Conservation (phyloP, 1,140 invertebrate species). For the Papilio polyxenes region DNA sequence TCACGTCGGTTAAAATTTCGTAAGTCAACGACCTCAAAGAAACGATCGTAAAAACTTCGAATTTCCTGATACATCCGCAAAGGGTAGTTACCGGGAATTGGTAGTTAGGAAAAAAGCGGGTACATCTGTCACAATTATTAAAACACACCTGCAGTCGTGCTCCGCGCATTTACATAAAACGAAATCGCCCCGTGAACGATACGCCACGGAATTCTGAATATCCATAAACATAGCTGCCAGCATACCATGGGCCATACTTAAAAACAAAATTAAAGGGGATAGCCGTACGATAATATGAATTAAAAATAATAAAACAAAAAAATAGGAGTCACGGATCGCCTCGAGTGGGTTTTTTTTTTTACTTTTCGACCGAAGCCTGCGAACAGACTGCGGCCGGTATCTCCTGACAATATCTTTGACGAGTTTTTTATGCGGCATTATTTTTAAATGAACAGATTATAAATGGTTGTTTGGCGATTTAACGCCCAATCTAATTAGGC, state of each 20-base stretch:
- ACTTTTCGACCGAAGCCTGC: slow-evolving; percentile 68
- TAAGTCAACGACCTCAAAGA: slow-evolving; percentile 31
- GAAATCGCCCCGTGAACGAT: slow-evolving; percentile 69
- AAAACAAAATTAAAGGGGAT: slow-evolving; percentile 81
- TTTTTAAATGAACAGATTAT: slow-evolving; percentile 80
- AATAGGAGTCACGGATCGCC: slow-evolving; percentile 79
- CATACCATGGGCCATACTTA: slow-evolving; percentile 78
- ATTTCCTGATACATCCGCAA: slow-evolving; percentile 37
- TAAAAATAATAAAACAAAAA: slow-evolving; percentile 81
- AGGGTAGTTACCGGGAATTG: slow-evolving; percentile 43
- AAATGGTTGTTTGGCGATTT: slow-evolving; percentile 80
- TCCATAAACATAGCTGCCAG: slow-evolving; percentile 78
- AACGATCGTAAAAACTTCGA: slow-evolving; percentile 35
- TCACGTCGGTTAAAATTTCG: slow-evolving; percentile 20
- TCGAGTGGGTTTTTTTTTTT: slow-evolving; percentile 70
- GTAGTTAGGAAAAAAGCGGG: slow-evolving; percentile 41
- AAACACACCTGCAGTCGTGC: slow-evolving; percentile 61
- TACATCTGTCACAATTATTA: slow-evolving; percentile 72
- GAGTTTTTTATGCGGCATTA: slow-evolving; percentile 78
- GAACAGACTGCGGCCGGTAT: slow-evolving; percentile 71
- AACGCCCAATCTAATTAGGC: slow-evolving; percentile 80
- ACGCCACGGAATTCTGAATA: slow-evolving; percentile 76
- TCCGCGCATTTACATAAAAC: slow-evolving; percentile 73
- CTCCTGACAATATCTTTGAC: slow-evolving; percentile 80
- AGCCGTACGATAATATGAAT: slow-evolving; percentile 80